Conservation (phyloP, 2,797 vertebrate genomes). For the Pantherophis alleghaniensis region DNA sequence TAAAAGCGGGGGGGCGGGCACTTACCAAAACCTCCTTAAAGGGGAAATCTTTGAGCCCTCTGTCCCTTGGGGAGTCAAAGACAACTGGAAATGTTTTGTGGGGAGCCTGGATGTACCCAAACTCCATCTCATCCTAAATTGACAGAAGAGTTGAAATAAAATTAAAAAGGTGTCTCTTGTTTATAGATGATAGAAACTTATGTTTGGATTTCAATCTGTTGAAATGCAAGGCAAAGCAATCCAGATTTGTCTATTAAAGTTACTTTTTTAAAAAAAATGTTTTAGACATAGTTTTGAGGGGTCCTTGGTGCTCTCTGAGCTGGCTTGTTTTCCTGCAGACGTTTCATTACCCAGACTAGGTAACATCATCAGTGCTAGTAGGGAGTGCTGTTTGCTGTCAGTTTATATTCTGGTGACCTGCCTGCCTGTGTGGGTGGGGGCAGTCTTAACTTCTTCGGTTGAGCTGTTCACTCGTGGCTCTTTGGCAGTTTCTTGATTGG, state of each 20-base stretch:
- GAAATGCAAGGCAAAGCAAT: not conserved
- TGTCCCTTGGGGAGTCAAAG: constrained; percentile 87
- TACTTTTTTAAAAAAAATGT: not conserved
- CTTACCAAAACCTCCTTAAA: constrained; percentile 80
- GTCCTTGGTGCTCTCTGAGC: too few relatives aligned
- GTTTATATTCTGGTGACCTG: too few relatives aligned
- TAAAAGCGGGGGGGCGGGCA: not conserved
- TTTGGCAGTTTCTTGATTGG: too few relatives aligned
- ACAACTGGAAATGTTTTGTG: constrained; percentile 89
- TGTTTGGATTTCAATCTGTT: too few relatives aligned
- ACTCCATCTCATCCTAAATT: constrained; percentile 87
- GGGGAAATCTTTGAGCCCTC: constrained; percentile 75
- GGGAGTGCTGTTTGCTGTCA: too few relatives aligned
- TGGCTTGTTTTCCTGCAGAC: too few relatives aligned
- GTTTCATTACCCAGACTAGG: too few relatives aligned
- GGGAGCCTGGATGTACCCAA: constrained; percentile 88
- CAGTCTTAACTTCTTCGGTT: too few relatives aligned
- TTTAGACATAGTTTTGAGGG: not conserved
- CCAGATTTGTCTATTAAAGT: not conserved
- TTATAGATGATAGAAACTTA: rapidly evolving
- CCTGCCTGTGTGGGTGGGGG: too few relatives aligned
- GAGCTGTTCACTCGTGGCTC: too few relatives aligned
- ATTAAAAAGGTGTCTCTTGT: rapidly evolving
- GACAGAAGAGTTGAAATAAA: not conserved
- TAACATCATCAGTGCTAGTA: too few relatives aligned